A percentile compares a stretch with the other conserved stretches of the same genome.
phyloP scores from a whole-genome alignment of 2,888 invertebrate genomes.

The Ashinkailepas kermadecensis region DNA sequence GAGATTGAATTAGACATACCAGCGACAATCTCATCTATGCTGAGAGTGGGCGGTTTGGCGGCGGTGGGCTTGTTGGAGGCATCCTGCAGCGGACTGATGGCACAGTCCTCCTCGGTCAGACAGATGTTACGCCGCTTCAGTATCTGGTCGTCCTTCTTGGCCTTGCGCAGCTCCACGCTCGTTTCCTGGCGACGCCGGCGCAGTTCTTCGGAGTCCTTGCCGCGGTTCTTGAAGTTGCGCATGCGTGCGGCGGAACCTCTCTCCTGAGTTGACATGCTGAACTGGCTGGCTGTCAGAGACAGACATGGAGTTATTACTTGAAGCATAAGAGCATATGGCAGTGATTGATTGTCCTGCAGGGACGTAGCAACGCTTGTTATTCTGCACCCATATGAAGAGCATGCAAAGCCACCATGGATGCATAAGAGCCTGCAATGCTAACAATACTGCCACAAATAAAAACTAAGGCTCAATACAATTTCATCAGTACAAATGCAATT shows the following conservation, averaged over 20 bases:
- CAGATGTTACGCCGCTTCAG: slow-evolving; percentile 83
- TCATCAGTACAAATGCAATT: no score
- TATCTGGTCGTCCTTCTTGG: slow-evolving; percentile 88
- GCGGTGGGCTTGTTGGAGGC: neutral
- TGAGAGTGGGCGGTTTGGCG: slow-evolving; percentile 1
- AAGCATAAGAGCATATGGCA: no score
- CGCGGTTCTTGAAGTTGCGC: slow-evolving; percentile 67
- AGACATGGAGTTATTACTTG: no score
- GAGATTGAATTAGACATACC: neutral
- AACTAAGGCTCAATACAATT: no score
- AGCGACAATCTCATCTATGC: slow-evolving; percentile 27
- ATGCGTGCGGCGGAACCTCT: slow-evolving; percentile 46
- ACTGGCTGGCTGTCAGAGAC: slow-evolving; percentile 25
- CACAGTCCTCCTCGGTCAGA: slow-evolving; percentile 43
- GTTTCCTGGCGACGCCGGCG: slow-evolving; percentile 89
- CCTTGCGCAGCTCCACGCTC: slow-evolving; percentile 89
- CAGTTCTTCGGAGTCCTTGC: slow-evolving; percentile 69
- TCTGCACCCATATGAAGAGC: no score
- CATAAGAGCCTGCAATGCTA: no score
- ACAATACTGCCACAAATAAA: no score
- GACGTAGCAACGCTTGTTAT: no score
- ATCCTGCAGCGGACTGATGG: slow-evolving; percentile 43
- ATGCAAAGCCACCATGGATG: no score
- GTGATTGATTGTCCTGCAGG: no score
- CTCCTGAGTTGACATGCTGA: slow-evolving; percentile 28